Evolutionary conservation across 2,797 vertebrate genomes (phyloP), one percentile per base, ranked within the genome.

Genomic region (Otolemur crassicaudatus): DNA sequence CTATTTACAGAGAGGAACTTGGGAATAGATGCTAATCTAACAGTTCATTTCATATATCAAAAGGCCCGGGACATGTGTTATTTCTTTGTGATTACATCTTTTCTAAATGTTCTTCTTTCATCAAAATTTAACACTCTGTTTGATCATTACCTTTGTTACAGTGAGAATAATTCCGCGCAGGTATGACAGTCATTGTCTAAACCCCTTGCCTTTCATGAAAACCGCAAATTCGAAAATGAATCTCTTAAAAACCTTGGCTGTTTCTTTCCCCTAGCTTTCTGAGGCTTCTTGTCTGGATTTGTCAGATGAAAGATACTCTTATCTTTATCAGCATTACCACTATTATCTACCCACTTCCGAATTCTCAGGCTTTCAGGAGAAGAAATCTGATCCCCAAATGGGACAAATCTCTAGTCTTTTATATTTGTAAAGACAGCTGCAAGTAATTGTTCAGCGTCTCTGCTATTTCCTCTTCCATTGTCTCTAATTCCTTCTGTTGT

Each of bases 361-460:
- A 87, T 97, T 93, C 76, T 92, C 46, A 5, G 72, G 31, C 92
- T 92, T 79, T 97, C 80, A 29, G 8, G 93, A 19, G 37, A 97
- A 97, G 75, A 96, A 98, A 96, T 72, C 58, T 93, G 89, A 97
- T 73, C 43, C 19, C 31, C 23, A 96, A 97, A 91, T 67, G 29
- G 13, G 34, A 75, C 58, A 34, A 31, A 87, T 91, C 76, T 93
- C 43, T 97, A 87, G 16, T 22, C 88, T 97, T 67, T 90, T 94
- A 61, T 84, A 85, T 31, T 63, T 97, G 86, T 96, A 94, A 98
- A 97, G 75, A 97, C 91, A 98, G 43, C 53, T 92, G 46, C 43
- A 96, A 96, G 12, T 94, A 94, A 93, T 98, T 96, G 96, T 95
- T 96, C 65, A 82, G 46, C n/a, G 23, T 96, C 53, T 82, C 20